A percentile compares a stretch with the other conserved stretches of the same genome.
These are phyloP conservation scores for Pollimyrus isidori DNA, from an alignment of 2,113 vertebrate species.

Conservation along the genomic window DNA sequence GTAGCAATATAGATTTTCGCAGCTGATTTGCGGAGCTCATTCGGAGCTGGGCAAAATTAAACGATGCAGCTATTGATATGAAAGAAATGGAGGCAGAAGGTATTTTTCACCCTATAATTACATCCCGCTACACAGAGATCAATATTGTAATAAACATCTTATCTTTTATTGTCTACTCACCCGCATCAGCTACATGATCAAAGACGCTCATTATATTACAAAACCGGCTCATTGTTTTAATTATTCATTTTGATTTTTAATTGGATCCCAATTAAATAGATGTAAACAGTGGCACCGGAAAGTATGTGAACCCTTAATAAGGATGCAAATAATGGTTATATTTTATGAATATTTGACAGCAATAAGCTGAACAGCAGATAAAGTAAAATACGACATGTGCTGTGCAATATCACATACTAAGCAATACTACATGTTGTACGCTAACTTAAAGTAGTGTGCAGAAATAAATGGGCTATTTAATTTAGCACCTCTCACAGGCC, in stretches of 20 bases:
- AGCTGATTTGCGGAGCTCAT: neutral
- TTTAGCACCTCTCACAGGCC: neutral
- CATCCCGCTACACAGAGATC: neutral
- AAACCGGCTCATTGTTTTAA: neutral
- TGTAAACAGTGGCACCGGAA: neutral
- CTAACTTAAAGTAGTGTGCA: neutral
- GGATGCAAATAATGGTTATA: neutral
- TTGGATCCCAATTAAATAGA: neutral
- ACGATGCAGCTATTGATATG: neutral
- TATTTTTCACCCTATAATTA: neutral
- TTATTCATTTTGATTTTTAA: neutral
- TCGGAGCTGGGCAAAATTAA: neutral
- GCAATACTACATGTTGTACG: neutral
- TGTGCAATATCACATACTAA: neutral
- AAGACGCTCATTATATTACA: neutral
- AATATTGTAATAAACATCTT: neutral
- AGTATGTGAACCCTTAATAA: neutral
- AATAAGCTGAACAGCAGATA: neutral
- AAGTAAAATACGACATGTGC: neutral
- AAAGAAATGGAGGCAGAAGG: neutral
- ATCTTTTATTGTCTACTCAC: neutral
- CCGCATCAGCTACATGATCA: neutral
- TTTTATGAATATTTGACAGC: neutral
- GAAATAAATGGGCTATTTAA: neutral
- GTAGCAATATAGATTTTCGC: neutral